A percentile compares a stretch with the other conserved stretches of the same genome.
These are phyloP conservation scores for Clepsis dumicolana DNA, from an alignment of 2,888 invertebrate species.

Conservation along the genomic window DNA sequence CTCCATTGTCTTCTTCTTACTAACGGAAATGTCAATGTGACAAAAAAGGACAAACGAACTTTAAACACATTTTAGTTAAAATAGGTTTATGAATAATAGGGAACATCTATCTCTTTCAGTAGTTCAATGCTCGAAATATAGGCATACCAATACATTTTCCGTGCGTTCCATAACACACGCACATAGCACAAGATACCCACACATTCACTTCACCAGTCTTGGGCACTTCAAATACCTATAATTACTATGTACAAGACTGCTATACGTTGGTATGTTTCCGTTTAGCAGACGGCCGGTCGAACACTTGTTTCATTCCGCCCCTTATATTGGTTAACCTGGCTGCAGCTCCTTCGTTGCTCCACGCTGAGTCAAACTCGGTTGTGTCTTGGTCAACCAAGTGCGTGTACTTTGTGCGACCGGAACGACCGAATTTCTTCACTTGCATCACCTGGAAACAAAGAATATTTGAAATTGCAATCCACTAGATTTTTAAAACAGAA, in stretches of 20 bases:
- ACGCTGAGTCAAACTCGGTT: constrained; percentile 98
- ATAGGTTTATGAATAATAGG: too few relatives aligned
- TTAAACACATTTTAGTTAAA: too few relatives aligned
- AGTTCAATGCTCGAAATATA: neutral
- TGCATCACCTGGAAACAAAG: constrained; percentile 93
- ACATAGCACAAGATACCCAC: neutral
- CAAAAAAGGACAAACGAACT: too few relatives aligned
- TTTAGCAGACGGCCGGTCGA: constrained; percentile 92
- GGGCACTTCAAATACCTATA: too few relatives aligned
- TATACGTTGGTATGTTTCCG: constrained; percentile 64
- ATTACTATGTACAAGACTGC: neutral
- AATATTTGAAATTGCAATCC: neutral
- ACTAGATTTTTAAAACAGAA: too few relatives aligned
- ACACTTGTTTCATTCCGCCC: constrained; percentile 97
- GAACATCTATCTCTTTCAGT: neutral
- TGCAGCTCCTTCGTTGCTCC: constrained; percentile 94
- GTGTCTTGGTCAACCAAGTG: constrained; percentile 99
- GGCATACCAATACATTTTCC: neutral
- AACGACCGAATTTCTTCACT: constrained; percentile 99
- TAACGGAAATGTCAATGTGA: too few relatives aligned
- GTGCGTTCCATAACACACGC: neutral
- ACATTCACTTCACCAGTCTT: constrained; percentile 2
- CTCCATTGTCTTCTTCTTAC: too few relatives aligned
- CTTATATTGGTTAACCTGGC: constrained; percentile 88
- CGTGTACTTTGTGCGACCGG: constrained; percentile 99